phyloP scores from a whole-genome alignment of 1,140 invertebrate species.

The Acyrthosiphon pisum region DNA sequence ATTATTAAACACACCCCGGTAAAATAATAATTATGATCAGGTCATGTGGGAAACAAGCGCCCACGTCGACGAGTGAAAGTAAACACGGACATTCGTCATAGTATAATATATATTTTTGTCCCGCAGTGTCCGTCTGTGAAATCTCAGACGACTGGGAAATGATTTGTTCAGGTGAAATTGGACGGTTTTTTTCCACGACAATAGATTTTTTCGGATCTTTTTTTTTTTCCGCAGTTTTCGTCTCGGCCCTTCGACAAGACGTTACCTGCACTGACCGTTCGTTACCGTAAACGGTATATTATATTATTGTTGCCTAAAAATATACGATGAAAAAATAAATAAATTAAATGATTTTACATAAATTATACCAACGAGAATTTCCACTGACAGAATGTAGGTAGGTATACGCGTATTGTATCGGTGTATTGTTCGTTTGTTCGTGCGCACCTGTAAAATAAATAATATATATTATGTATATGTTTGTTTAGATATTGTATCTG shows the following conservation, averaged over 20 bases:
- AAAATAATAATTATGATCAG: conserved; percentile 2
- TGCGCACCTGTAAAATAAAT: not conserved
- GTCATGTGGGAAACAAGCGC: not conserved
- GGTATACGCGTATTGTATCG: not conserved
- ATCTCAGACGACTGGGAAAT: conserved; percentile 16
- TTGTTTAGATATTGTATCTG: not conserved
- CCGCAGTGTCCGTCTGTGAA: conserved; percentile 19
- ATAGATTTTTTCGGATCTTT: conserved; percentile 2
- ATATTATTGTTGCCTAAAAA: not conserved
- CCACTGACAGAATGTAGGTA: not conserved
- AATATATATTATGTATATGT: not conserved
- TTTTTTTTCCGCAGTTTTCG: not conserved
- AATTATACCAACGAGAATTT: not conserved
- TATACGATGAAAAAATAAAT: not conserved
- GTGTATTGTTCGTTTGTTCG: not conserved
- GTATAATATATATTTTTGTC: conserved; percentile 21
- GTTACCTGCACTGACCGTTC: not conserved
- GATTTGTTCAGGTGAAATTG: conserved; percentile 20
- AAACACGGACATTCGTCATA: conserved; percentile 48
- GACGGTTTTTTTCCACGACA: not conserved
- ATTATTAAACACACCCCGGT: conserved; percentile 3
- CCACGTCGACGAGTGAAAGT: conserved; percentile 42
- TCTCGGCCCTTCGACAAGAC: not conserved
- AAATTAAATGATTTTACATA: conserved; percentile 17
- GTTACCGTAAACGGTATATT: not conserved